These are phyloP conservation scores for Sylvilagus floridanus DNA, from an alignment of 2,797 vertebrate genomes.

Conservation along the genomic window DNA sequence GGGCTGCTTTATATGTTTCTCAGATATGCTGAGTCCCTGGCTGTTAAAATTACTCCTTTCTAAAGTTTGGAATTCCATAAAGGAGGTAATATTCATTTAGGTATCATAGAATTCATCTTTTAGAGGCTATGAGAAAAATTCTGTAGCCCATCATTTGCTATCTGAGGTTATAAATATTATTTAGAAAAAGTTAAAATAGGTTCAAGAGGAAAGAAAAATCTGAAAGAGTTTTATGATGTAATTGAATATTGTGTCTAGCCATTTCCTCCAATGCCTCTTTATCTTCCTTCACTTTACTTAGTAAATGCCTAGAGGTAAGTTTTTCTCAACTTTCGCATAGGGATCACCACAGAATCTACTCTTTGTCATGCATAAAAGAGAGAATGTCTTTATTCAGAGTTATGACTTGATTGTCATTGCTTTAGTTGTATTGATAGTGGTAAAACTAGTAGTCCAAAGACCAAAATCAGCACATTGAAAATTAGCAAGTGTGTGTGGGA, in stretches of 20 bases:
- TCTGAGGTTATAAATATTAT: neutral
- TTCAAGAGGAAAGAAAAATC: neutral
- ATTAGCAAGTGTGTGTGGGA: neutral
- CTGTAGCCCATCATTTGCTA: neutral
- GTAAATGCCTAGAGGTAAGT: neutral
- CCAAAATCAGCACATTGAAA: neutral
- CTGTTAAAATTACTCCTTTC: neutral
- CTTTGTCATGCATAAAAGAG: neutral
- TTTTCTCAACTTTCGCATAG: neutral
- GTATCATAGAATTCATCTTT: neutral
- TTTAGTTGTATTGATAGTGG: neutral
- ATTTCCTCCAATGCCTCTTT: neutral
- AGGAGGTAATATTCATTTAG: neutral
- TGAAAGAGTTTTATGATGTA: neutral
- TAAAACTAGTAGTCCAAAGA: neutral
- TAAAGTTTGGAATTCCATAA: neutral
- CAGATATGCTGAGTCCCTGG: neutral
- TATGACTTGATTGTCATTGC: neutral
- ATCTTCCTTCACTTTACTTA: slow-evolving; percentile 4
- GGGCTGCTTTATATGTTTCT: neutral
- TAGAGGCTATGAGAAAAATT: neutral
- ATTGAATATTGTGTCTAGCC: neutral
- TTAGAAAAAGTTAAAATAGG: slow-evolving; percentile 17
- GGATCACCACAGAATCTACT: neutral
- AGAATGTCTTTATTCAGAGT: neutral